Percentiles rank a stretch among this genome's conserved stretches.
Evolutionary conservation across 1,140 invertebrate species (phyloP).

Genomic region (Argopecten irradians): DNA sequence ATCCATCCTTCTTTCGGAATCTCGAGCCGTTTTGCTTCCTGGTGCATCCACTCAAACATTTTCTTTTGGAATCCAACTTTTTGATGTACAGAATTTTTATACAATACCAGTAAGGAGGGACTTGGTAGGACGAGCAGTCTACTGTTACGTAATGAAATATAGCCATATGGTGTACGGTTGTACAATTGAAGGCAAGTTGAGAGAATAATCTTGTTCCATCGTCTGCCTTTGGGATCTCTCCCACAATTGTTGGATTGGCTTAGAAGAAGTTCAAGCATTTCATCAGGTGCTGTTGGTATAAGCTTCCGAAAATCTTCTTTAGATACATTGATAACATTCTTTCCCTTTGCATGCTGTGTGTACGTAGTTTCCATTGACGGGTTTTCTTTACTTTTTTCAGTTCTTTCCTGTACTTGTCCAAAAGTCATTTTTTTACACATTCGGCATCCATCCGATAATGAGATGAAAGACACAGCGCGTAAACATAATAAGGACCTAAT

Average conservation of each 20-base stretch:
- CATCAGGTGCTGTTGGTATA: background rate
- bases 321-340: background rate
- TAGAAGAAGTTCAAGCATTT: background rate
- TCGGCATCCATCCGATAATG: background rate
- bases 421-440: background rate
- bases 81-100: conserved; percentile 30
- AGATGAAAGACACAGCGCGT: background rate
- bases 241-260: background rate
- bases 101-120: background rate
- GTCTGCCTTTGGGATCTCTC: background rate
- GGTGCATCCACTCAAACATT: conserved; percentile 38
- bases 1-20: conserved; percentile 17
- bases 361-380: too few species aligned
- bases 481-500: background rate
- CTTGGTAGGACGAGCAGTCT: too few species aligned
- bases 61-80: conserved; percentile 30
- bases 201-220: background rate
- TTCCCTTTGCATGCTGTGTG: background rate
- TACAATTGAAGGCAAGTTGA: background rate
- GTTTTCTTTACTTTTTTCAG: too few species aligned
- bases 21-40: background rate
- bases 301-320: background rate
- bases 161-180: too few species aligned
- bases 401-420: too few species aligned
- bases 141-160: background rate